phyloP scores from a whole-genome alignment of 2,113 vertebrate species.

The Rallus limicola region DNA sequence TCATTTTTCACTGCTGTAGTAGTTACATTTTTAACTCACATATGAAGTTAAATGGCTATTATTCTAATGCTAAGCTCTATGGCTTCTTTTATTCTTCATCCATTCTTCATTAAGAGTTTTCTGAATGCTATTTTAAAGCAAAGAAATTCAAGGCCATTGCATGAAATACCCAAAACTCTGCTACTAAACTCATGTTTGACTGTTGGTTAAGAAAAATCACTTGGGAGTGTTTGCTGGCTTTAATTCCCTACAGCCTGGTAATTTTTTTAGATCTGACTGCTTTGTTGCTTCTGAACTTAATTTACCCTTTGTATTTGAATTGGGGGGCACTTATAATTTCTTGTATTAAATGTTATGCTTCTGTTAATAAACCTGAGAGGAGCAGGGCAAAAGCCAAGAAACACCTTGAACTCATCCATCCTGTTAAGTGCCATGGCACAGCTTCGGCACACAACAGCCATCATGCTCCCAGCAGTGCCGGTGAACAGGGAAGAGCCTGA shows the following conservation, averaged over 20 bases:
- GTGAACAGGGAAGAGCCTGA: fast-evolving
- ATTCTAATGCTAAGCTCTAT: neutral
- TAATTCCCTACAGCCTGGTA: neutral
- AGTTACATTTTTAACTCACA: neutral
- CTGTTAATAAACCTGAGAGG: neutral
- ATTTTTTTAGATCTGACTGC: too few species aligned
- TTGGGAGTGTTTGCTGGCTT: neutral
- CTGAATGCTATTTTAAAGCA: neutral
- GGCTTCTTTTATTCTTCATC: neutral
- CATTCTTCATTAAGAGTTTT: neutral
- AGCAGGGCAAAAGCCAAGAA: neutral
- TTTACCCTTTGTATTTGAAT: neutral
- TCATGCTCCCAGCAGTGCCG: fast-evolving
- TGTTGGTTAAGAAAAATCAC: neutral
- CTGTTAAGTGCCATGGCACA: fast-evolving
- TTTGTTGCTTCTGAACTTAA: neutral
- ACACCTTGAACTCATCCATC: neutral
- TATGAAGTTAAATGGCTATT: neutral
- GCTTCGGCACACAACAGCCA: neutral
- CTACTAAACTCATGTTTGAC: neutral
- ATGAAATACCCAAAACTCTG: neutral
- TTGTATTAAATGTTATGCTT: neutral
- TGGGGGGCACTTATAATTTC: fast-evolving
- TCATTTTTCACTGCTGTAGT: neutral
- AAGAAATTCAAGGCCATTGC: neutral